Evolutionary conservation across 2,888 invertebrate species (phyloP).

Genomic region (Ypsolopha sequella): DNA sequence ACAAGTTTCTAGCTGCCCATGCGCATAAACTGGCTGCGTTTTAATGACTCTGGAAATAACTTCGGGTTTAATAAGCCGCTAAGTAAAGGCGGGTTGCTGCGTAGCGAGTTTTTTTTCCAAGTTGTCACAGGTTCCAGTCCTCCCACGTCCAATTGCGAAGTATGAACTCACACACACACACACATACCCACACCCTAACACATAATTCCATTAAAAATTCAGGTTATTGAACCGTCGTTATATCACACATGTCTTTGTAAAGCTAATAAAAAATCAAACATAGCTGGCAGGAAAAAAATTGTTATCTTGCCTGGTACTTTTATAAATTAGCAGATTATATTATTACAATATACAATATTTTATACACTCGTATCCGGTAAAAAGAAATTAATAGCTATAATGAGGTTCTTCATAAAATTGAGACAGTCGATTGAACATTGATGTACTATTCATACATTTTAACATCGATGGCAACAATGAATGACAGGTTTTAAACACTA

Average conservation of each 20-base stretch:
- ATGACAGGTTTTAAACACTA: background rate
- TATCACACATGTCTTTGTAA: slow-evolving; percentile 17
- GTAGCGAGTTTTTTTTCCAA: slow-evolving; percentile 24
- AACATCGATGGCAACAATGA: background rate
- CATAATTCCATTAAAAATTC: slow-evolving; percentile 10
- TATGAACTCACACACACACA: slow-evolving; percentile 1
- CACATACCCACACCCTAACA: no score
- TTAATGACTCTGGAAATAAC: slow-evolving; percentile 36
- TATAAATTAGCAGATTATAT: no score
- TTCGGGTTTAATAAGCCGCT: slow-evolving; percentile 36
- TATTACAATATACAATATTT: no score
- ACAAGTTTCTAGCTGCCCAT: background rate
- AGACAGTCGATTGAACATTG: no score
- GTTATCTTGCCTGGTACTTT: no score
- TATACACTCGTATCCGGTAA: no score
- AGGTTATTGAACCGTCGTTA: slow-evolving; percentile 45
- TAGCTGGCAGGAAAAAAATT: no score
- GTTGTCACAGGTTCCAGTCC: slow-evolving; percentile 52
- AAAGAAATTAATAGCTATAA: no score
- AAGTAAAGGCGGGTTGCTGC: slow-evolving; percentile 20
- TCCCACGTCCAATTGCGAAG: slow-evolving; percentile 48
- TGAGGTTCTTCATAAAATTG: no score
- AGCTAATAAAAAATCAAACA: background rate
- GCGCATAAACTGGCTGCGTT: background rate
- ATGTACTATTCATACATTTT: no score